Conservation (phyloP, 1,140 invertebrate species). For the Coboldia fuscipes region DNA sequence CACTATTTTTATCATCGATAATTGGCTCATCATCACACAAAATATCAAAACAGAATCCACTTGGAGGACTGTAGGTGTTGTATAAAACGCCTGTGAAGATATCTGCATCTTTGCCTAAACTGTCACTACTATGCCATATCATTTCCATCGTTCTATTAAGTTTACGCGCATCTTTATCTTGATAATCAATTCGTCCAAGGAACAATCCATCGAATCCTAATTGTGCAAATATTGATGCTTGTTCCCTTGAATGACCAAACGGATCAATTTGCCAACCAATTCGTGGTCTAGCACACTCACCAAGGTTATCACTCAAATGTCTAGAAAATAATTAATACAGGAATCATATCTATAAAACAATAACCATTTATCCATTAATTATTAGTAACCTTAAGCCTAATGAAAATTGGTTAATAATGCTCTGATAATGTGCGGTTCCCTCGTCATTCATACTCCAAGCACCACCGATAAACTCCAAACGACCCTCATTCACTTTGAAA, state of each 20-base stretch:
- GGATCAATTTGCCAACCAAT: conserved; percentile 90
- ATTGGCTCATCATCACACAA: conserved; percentile 64
- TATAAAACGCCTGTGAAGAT: conserved; percentile 51
- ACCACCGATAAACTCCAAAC: conserved; percentile 72
- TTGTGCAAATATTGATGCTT: conserved; percentile 60
- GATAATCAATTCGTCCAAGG: conserved; percentile 71
- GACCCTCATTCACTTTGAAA: conserved; percentile 47
- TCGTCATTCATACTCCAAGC: conserved; percentile 92
- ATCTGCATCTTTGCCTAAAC: conserved; percentile 26
- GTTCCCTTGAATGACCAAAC: conserved; percentile 73
- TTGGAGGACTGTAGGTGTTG: conserved; percentile 61
- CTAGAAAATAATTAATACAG: conserved; percentile 10
- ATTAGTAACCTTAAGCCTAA: conserved; percentile 47
- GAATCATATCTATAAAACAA: neutral
- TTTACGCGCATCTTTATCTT: conserved; percentile 50
- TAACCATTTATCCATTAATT: neutral
- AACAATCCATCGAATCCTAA: conserved; percentile 75
- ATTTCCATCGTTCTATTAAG: conserved; percentile 51
- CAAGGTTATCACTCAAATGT: conserved; percentile 62
- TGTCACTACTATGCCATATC: conserved; percentile 60
- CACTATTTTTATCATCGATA: conserved; percentile 43
- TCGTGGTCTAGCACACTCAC: conserved; percentile 52
- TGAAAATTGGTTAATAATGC: conserved; percentile 81
- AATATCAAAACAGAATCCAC: conserved; percentile 78
- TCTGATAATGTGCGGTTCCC: conserved; percentile 76